phyloP scores from a whole-genome alignment of 2,888 invertebrate species.

The Amphimallon solstitiale region DNA sequence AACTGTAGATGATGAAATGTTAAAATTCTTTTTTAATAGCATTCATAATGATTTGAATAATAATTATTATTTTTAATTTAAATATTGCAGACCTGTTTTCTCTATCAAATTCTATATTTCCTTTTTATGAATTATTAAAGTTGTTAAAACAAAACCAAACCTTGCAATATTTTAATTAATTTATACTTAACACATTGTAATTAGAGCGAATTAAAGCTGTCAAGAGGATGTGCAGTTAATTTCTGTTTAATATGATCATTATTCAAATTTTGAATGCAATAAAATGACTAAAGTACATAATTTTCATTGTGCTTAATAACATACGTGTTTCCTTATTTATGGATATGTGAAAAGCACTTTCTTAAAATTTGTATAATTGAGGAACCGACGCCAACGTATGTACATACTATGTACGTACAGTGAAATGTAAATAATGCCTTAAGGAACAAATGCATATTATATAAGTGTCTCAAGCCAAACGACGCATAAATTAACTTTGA shows the following conservation, averaged over 20 bases:
- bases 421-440: background rate
- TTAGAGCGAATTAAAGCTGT: background rate
- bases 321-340: constrained; percentile 11
- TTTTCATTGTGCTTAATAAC: background rate
- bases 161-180: no score
- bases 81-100: no score
- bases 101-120: no score
- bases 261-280: background rate
- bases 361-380: background rate
- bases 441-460: background rate
- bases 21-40: no score
- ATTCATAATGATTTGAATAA: no score
- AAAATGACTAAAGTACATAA: background rate
- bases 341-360: background rate
- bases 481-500: no score
- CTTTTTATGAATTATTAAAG: no score
- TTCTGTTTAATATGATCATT: background rate
- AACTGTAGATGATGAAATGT: no score
- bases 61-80: no score
- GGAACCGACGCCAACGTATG: background rate
- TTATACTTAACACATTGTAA: no score
- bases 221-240: no score
- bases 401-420: background rate
- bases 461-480: constrained; percentile 5
- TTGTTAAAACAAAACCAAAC: no score